Evolutionary conservation across 1,140 invertebrate genomes (phyloP), one percentile per base, ranked within the genome.

Genomic region (Ips typographus): DNA sequence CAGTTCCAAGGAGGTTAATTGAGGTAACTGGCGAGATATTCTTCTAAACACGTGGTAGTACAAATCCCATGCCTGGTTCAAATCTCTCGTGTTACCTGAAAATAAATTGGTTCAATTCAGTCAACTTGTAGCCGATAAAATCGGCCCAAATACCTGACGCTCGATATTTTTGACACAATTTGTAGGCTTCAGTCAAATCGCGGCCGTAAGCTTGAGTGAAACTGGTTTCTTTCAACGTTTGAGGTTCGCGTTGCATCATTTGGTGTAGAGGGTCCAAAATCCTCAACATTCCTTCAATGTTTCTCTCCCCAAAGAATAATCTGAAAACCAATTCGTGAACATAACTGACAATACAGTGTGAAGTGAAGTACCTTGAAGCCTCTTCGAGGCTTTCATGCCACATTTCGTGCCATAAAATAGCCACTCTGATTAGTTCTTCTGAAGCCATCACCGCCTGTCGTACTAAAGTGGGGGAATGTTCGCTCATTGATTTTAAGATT

Each of bases 311-410:
- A 80, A 99, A 99, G 79, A 98, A 99, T 3, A 98, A 84, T 69
- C 84, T 81, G 47, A 42, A 64, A 66, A 62, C 39, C 8, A 59
- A 59, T 59, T 6, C 7, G 1, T 41, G 39, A 22, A 22, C 22
- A 22, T 22, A 22, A 22, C 22, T 22, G 22, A 44, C 2, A 47
- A 22, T 62, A 47, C 39, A 47, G 22, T 22, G 42, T 64, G 42
- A 52, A 58, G 37, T 8, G 42, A 44, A 22, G 2, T 74, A 78
- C 77, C 78, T 76, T 7, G 95, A 98, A 0, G 98, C 97, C 84
- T 99, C 98, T 80, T 99, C 98, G 4, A 99, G 80, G 0, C 95
- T 96, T 81, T 99, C 97, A 79, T 99, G 95, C 98, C 98, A 99
- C 71, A 98, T 89, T 80, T 99, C 98, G 80, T 99, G 98, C 98